Evolutionary conservation across 2,113 vertebrate genomes (phyloP), one percentile per base, ranked within the genome.

Genomic region (Calyptomena viridis): DNA sequence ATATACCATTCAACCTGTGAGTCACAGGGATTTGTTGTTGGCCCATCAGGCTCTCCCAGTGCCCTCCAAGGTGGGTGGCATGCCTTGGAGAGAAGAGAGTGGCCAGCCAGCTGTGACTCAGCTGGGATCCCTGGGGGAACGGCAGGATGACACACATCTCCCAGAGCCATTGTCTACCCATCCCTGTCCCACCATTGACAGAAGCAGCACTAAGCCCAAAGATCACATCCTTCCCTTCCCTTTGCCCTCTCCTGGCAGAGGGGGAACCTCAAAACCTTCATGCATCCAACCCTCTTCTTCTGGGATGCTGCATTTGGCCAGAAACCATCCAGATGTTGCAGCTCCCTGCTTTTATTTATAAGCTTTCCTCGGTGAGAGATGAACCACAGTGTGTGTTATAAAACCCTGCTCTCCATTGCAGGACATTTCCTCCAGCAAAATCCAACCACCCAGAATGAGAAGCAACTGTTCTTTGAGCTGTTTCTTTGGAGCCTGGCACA

Each of bases 161-260:
- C 71, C 3, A 13, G 25, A 9, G 35, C 40, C 30, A 18, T 17
- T 4, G 1, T 23, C 72, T 47, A 11, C 42, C 25, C 44, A 42
- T 21, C 6, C 4, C 33, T 20, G 5, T 23, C 14, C n/a, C 7
- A 1, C 18, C 2, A 1, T 22, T 64, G 75, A 37, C 0, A 1
- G 49, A 44, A 63, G 74, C 55, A 67, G 44, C 13, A 6, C 53
- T n/a, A 21, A 84, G 30, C 11, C 40, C 20, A 6, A 52, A 68
- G 33, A 47, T 87, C 27, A 52, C 9, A 9, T 12, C 46, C 24
- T 76, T 44, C 35, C 28, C 39, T 82, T 19, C 20, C 37, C 55
- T 37, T n/a, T 7, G 4, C 8, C 16, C 11, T 47, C 58, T 90
- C 35, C 12, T 16, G 13, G 33, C 42, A 73, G 68, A 62, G 9